Conservation (phyloP, 2,797 vertebrate genomes). For the Masticophis lateralis region DNA sequence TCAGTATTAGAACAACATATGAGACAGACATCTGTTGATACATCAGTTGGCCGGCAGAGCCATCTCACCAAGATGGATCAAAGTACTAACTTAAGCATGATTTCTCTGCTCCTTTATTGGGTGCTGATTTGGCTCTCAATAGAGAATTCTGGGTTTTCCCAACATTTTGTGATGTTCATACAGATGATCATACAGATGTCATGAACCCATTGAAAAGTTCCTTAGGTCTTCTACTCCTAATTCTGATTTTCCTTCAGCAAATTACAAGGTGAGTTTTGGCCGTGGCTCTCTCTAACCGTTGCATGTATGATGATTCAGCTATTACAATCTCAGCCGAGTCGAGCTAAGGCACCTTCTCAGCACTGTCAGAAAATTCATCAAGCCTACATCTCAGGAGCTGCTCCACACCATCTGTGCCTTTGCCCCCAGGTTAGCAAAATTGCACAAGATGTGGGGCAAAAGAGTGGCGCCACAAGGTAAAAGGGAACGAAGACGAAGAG, state of each 20-base stretch:
- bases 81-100: not conserved
- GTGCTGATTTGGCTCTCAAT: not conserved
- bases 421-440: not conserved
- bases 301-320: not conserved
- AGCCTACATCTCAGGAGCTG: conserved; percentile 9
- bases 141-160: not conserved
- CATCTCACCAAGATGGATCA: not conserved
- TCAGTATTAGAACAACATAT: not conserved
- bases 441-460: accelerated
- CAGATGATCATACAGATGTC: not conserved
- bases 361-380: conserved; percentile 20
- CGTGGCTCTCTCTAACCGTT: not conserved
- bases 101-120: not conserved
- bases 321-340: not conserved
- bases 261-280: not conserved
- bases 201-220: not conserved
- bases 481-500: not conserved
- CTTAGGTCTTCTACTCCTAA: not conserved
- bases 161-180: not conserved
- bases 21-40: not conserved
- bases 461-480: not conserved
- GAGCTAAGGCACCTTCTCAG: not conserved
- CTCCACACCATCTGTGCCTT: accelerated
- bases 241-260: not conserved
- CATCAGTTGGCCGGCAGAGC: not conserved